Base-by-base conservation (phyloP, 2,797 vertebrate species). In the Sebastes kiyomatsui region DNA sequence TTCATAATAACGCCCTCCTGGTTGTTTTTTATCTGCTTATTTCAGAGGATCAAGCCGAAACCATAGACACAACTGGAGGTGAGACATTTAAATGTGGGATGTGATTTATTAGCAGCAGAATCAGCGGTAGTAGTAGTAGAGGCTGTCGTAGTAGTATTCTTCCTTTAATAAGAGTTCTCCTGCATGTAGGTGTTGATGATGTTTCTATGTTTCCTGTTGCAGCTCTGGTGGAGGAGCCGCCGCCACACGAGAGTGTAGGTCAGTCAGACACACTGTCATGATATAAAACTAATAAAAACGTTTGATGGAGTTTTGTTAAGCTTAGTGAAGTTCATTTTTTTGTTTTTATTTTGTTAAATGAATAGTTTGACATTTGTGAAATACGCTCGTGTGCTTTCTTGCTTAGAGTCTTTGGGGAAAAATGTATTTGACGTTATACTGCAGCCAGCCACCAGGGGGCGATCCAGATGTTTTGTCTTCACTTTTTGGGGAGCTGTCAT, bases 21-120 rank as follows among this genome's bases (percentile, higher is more conserved):
- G 10, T 33, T 12, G 11, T 22, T 28, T 22, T 32, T 5, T 14
- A 0, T 46, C 7, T 66, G 1, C 11, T 32, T 35, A 0, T 75
- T 27, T 71, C 86, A 94, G 93, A 86, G 0, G 79, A 85, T 0
- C 68, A 79, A 12, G 2, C 3, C 0, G 23, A 77, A 30, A 0
- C 66, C 30, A 93, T 95, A 2, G 94, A 95, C 91, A 86, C 86
- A 4, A 88, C 88, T 0, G 94, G 94, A 87, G 93, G 94, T 95
- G 84, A 90, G 89, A 12, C 3, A 1, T 49, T 67, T 4, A 2
- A 25, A 59, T 7, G 1, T 2, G 2, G 22, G 20, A 22, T 65
- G 35, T 4, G 14, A 42, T 65, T 25, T 8, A 64, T 32, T 20
- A 59, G 10, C 55, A 25, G 11, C 56, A 28, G 27, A 9, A 58